Evolutionary conservation across 2,113 vertebrate species (phyloP).

Genomic region (Fregetta grallaria): DNA sequence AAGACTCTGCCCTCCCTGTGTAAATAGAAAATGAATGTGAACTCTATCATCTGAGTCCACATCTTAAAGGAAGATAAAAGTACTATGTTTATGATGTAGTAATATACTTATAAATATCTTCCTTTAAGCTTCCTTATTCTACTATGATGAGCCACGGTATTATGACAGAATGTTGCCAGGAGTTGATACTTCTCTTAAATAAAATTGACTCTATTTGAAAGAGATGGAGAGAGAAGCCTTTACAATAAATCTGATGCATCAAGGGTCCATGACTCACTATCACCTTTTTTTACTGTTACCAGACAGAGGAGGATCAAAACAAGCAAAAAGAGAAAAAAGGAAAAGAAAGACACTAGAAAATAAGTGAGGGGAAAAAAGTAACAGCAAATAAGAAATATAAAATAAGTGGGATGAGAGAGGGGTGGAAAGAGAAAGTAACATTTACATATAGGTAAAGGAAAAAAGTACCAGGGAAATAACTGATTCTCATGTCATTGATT

Average conservation of each 20-base stretch:
- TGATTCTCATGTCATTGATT: background rate
- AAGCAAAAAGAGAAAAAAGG: background rate
- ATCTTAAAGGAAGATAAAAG: background rate
- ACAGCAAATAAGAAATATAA: background rate
- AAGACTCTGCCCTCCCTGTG: background rate
- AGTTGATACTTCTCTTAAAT: constrained; percentile 1
- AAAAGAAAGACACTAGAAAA: background rate
- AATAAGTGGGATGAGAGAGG: background rate
- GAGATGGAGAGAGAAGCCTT: background rate
- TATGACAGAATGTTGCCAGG: background rate
- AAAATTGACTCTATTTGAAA: background rate
- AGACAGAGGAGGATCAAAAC: background rate
- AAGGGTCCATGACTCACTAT: background rate
- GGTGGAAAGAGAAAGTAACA: background rate
- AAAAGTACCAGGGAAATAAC: constrained; percentile 42
- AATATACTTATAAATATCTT: background rate
- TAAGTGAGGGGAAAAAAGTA: background rate
- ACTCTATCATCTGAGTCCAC: background rate
- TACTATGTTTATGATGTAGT: background rate
- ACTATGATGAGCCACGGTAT: background rate
- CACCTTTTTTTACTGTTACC: background rate
- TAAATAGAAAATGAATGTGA: background rate
- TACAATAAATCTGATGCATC: background rate
- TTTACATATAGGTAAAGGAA: background rate
- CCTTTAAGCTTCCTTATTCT: constrained; percentile 3